Evolutionary conservation across 2,888 invertebrate species (phyloP), one percentile per base, ranked within the genome.

Genomic region (Drosophila affinis): DNA sequence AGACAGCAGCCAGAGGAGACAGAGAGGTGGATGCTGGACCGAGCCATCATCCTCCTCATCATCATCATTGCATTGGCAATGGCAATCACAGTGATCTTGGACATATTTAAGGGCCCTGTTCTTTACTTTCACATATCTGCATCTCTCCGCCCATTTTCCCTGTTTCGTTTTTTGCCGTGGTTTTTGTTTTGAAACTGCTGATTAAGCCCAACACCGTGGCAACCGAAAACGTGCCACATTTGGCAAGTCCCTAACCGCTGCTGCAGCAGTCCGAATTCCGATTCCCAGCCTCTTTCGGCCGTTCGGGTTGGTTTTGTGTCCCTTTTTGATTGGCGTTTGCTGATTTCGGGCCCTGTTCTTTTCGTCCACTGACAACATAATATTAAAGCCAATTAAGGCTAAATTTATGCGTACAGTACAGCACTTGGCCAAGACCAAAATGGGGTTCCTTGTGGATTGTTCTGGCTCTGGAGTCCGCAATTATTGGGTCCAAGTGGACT

Each of bases 381-480:
- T 87, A 87, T 87, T 87, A 87, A 80, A 84, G 80, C 88, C 87
- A 87, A 87, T 87, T 87, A 87, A 81, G 86, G 87, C 74, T 81
- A 87, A 88, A 87, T 87, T 87, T 87, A 87, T 87, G 86, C 84
- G 88, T 83, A 58, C 86, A 74, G 80, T 82, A 58, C 85, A 74
- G 80, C 79, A 82, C 74, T 74, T 76, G 77, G 80, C 70, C 79
- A 79, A 77, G 75, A 56, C 63, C 76, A 70, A 14, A 67, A 78
- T 59, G 72, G 47, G 49, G 52, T 44, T 62, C 48, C 12, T 27
- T 52, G 56, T 61, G 21, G 53, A 46, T 60, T 68, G 53, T 29
- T 34, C 34, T 32, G 32, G 32, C 6, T 39, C 14, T 39, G 39
- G 62, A 59, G 69, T 54, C 70, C 52, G 74, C 74, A 79, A 79